Base-by-base conservation (phyloP, 2,113 vertebrate genomes). In the Mionectes macconnelli region DNA sequence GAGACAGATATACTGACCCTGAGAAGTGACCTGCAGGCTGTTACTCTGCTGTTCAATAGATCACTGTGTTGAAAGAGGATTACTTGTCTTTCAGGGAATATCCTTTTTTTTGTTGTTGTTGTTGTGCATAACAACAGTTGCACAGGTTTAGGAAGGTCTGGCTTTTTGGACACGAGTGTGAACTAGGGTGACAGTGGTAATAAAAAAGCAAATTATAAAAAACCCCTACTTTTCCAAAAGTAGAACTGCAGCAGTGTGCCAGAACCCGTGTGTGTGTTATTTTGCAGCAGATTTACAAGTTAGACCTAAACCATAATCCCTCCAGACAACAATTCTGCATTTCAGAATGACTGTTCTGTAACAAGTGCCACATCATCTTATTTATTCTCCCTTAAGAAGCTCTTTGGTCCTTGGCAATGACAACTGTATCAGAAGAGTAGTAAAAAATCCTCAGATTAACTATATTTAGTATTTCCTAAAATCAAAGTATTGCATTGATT, bases 391-490 rank as follows among this genome's bases (percentile, higher is more conserved):
- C 24, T 22, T 89, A 47, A 78, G 77, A 50, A 94, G 24, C 10
- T 23, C 4, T 78, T 85, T 62, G 83, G 78, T 84, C 49, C 60
- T 56, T 82, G 69, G 19, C 53, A 91, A 28, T 68, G 72, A 49
- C 15, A 55, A 27, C 30, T 86, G 39, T 35, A 59, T 73, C 37
- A 75, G 70, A 81, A 76, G 40, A n/a, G 3, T 31, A 70, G 35
- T 56, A 67, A 84, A 35, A 84, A 75, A 72, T 87, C 81, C n/a
- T 95, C 57, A 60, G 22, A 56, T 67, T 87, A 64, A 57, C 73
- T 94, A 66, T 89, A 91, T 85, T 94, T 94, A 73, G 84, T 87
- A 73, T 79, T 95, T 94, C 81, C 93, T 87, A 68, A 89, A 94
- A 91, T 89, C 89, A 89, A 91, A 97, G 62, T 66, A 64, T 40